Evolutionary conservation across 2,888 invertebrate genomes (phyloP).

Genomic region (Rhabditophanes sp.): DNA sequence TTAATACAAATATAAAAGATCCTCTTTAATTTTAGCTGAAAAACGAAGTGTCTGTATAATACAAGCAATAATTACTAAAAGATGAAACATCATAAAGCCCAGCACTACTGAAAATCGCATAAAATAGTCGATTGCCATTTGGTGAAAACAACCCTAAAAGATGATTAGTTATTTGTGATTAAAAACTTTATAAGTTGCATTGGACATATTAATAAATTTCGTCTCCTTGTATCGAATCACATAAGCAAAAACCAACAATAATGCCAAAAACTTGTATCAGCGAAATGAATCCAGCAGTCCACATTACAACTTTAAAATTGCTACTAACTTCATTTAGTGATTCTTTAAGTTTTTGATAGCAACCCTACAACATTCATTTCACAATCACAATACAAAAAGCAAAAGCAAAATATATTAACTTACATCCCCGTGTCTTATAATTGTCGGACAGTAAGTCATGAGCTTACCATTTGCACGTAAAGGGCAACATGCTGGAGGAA

Average conservation of each 20-base stretch:
- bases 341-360: conserved; percentile 33
- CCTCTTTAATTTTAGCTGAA: conserved; percentile 24
- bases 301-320: conserved; percentile 41
- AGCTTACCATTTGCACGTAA: conserved; percentile 26
- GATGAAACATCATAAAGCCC: conserved; percentile 5
- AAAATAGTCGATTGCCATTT: conserved; percentile 14
- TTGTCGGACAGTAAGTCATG: conserved; percentile 24
- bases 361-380: conserved; percentile 20
- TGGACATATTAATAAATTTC: conserved; percentile 12
- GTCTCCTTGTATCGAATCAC: conserved; percentile 38
- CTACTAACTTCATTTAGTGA: conserved; percentile 32
- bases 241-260: conserved; percentile 41
- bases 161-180: not conserved
- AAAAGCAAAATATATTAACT: conserved; percentile 10
- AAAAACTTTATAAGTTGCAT: not conserved
- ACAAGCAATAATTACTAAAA: too few relatives aligned
- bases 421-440: conserved; percentile 33
- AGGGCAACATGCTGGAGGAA: conserved; percentile 42
- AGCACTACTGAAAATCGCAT: conserved; percentile 21
- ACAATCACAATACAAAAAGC: conserved; percentile 3
- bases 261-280: conserved; percentile 41
- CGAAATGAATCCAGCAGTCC: conserved; percentile 37
- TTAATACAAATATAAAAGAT: conserved; percentile 33
- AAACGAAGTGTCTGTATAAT: conserved; percentile 20
- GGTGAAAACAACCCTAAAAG: conserved; percentile 24